Base-by-base conservation (phyloP, 2,797 vertebrate species). In the Halcyon chelicuti region DNA sequence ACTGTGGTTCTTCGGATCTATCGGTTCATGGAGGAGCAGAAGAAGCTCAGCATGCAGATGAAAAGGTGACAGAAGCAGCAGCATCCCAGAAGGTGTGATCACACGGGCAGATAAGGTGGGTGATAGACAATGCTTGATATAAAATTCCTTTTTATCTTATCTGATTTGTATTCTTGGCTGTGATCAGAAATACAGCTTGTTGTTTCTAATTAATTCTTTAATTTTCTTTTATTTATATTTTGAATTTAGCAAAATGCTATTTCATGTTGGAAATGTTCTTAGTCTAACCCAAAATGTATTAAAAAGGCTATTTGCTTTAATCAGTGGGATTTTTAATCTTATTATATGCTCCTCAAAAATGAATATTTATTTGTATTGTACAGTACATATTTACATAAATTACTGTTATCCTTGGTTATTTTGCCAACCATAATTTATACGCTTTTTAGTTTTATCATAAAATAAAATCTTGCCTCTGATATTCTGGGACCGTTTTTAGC, bases 81-180 rank as follows among this genome's bases (percentile, higher is more conserved):
- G 77, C 40, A 68, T 91, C 76, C 96, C 75, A 12, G 96, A 98
- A 97, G 98, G 97, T 91, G 96, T 97, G 98, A 98, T 98, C 97
- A 98, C 97, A 98, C 95, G 97, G 98, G 97, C 97, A 98, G 98
- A 97, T 97, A 98, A 98, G 98, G 97, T 98, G 95, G 98, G 98
- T 98, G 98, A 98, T 98, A 98, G 98, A 98, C 98, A 98, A 98
- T 98, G 97, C 97, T 97, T 98, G 97, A 97, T 98, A 97, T 96
- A 97, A 98, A 98, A 98, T 98, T 98, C 98, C 97, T 97, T 98
- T 98, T 98, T 97, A 98, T 99, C 97, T 98, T 95, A 92, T 96
- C 98, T 98, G 96, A 97, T 98, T 98, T 98, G 97, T 98, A 97
- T 98, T 98, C 98, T 98, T 97, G 98, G 98, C 97, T 98, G 95